A percentile compares a stretch with the other conserved stretches of the same genome.
Conservation (phyloP, 2,888 invertebrate species). For the Erebia epiphron region DNA sequence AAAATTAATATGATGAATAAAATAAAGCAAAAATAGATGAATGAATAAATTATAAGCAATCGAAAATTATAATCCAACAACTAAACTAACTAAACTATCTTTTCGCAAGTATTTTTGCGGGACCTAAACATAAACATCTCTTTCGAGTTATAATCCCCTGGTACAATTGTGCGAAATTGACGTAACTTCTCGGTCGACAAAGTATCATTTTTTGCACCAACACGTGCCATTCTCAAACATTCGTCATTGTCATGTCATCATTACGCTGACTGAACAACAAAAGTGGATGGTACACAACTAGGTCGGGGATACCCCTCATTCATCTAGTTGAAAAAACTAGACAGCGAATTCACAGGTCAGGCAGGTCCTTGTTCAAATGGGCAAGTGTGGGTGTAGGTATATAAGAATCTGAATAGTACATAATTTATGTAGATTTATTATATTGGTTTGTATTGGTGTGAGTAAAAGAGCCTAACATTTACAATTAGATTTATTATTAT, state of each 20-base stretch:
- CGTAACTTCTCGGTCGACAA: constrained; percentile 66
- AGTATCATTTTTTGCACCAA: constrained; percentile 59
- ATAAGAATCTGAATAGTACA: not conserved
- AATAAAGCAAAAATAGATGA: too few relatives aligned
- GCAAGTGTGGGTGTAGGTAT: constrained; percentile 35
- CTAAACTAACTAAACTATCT: not conserved
- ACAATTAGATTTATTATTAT: too few relatives aligned
- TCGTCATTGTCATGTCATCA: constrained; percentile 73
- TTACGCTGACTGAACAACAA: constrained; percentile 71
- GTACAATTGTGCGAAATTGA: constrained; percentile 81
- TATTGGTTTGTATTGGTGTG: constrained; percentile 14
- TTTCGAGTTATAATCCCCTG: constrained; percentile 60
- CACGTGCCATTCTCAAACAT: constrained; percentile 64
- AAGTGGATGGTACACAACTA: constrained; percentile 59
- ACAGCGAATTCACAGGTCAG: constrained; percentile 63
- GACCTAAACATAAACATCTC: constrained; percentile 55
- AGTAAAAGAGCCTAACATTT: not conserved
- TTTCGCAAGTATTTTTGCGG: constrained; percentile 2
- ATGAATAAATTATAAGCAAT: too few relatives aligned
- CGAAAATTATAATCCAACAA: too few relatives aligned
- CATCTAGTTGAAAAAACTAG: constrained; percentile 51
- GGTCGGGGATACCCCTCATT: constrained; percentile 74
- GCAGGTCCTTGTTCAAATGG: constrained; percentile 49
- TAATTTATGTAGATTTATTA: constrained; percentile 8
- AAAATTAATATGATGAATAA: too few relatives aligned